These are phyloP conservation scores for Ophion slaviceki DNA, from an alignment of 2,888 invertebrate species.

Conservation along the genomic window DNA sequence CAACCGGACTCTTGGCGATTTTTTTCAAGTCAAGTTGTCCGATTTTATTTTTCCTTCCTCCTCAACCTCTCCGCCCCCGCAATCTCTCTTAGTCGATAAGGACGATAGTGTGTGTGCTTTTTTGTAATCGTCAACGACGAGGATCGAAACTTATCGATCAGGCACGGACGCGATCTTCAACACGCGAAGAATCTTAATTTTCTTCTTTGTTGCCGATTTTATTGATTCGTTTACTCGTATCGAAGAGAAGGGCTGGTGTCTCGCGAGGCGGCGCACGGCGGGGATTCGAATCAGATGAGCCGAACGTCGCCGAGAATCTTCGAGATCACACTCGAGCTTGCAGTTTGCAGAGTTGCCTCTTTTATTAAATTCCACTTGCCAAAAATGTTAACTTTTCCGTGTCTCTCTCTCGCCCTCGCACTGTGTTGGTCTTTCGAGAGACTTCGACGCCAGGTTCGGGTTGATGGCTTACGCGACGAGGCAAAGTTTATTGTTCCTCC, in stretches of 20 bases:
- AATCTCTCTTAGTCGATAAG: slow-evolving; percentile 51
- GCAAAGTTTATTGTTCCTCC: slow-evolving; percentile 60
- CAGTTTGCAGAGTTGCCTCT: background rate
- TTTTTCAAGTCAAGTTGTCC: slow-evolving; percentile 23
- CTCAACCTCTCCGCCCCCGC: background rate
- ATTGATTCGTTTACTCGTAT: background rate
- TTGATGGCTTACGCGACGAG: slow-evolving; percentile 69
- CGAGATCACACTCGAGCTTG: background rate
- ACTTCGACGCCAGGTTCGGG: slow-evolving; percentile 71
- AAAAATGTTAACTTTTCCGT: background rate
- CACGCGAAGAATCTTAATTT: background rate
- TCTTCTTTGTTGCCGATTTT: background rate
- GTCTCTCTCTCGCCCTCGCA: background rate
- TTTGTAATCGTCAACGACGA: background rate
- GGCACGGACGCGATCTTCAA: background rate
- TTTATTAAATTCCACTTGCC: background rate
- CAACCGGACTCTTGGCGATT: slow-evolving; percentile 36
- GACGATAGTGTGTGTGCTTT: background rate
- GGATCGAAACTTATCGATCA: background rate
- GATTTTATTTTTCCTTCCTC: slow-evolving; percentile 21
- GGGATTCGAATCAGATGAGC: background rate
- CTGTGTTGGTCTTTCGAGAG: slow-evolving; percentile 74
- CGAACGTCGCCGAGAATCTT: background rate
- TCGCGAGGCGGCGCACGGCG: background rate
- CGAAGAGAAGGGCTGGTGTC: background rate